These are phyloP conservation scores for Sander vitreus DNA, from an alignment of 2,113 vertebrate species.

Conservation along the genomic window DNA sequence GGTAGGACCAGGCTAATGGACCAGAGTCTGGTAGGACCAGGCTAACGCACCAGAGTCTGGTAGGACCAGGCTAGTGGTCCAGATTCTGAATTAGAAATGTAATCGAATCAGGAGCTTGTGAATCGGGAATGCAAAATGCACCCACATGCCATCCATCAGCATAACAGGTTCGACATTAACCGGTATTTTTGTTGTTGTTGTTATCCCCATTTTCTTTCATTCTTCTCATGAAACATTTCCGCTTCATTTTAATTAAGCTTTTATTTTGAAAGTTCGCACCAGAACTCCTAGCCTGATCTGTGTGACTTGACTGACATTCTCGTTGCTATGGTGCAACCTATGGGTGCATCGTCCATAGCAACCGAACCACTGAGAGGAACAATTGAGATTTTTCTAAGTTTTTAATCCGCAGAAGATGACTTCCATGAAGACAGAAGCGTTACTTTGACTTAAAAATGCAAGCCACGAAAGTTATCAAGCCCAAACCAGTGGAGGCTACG, in stretches of 20 bases:
- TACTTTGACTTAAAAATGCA: slow-evolving; percentile 52
- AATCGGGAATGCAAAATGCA: no score
- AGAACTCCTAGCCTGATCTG: not conserved
- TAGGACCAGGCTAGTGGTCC: no score
- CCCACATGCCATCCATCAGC: not conserved
- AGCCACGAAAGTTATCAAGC: slow-evolving; percentile 44
- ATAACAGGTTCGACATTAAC: not conserved
- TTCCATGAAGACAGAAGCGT: not conserved
- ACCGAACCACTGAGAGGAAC: slow-evolving; percentile 21
- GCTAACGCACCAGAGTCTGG: no score
- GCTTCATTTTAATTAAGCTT: not conserved
- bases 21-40: no score
- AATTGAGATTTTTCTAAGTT: not conserved
- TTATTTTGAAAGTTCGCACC: slow-evolving; percentile 29
- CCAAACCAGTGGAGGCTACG: slow-evolving; percentile 21
- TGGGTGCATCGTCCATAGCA: slow-evolving; percentile 33
- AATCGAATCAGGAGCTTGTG: no score
- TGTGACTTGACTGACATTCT: not conserved
- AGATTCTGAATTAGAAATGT: no score
- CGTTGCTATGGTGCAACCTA: slow-evolving; percentile 5
- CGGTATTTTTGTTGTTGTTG: no score
- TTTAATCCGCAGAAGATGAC: no score
- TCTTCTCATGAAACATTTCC: not conserved
- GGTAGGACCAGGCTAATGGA: no score
- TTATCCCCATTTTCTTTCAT: not conserved